These are phyloP conservation scores for Morbakka virulenta DNA, from an alignment of 30 jellyfish, hydroid and myxozoan species.

Conservation along the genomic window DNA sequence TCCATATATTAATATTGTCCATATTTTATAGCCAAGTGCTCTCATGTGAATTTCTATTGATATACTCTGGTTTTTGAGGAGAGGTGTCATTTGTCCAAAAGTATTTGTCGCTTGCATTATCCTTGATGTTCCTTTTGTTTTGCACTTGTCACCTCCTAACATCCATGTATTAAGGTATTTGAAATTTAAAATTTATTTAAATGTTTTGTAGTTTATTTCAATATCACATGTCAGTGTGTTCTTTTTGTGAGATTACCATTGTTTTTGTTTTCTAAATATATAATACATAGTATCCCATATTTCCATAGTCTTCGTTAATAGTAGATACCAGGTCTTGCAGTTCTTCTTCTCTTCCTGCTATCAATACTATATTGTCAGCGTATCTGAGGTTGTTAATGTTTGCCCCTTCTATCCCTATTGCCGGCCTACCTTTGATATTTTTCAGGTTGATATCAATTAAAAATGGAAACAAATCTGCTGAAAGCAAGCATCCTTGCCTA, in stretches of 20 bases:
- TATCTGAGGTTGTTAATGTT: slow-evolving; percentile 1
- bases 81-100: background rate
- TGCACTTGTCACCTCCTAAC: background rate
- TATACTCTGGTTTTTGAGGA: background rate
- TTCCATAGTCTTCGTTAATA: background rate
- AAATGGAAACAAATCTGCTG: slow-evolving; percentile 1
- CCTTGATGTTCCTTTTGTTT: background rate
- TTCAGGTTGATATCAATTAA: background rate
- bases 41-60: slow-evolving; percentile 1
- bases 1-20: no score
- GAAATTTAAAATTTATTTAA: background rate
- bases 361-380: no score
- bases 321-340: slow-evolving; percentile 6
- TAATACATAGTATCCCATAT: slow-evolving; percentile 11
- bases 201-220: background rate
- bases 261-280: background rate
- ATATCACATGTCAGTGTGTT: slow-evolving; percentile 1
- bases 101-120: slow-evolving; percentile 1
- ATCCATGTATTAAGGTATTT: background rate
- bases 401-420: background rate
- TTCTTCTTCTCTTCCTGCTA: slow-evolving; percentile 12
- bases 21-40: background rate
- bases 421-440: background rate
- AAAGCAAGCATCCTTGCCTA: background rate
- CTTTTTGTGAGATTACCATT: background rate